Evolutionary conservation across 2,113 vertebrate species (phyloP).

Genomic region (Notarius quadriscutis): DNA sequence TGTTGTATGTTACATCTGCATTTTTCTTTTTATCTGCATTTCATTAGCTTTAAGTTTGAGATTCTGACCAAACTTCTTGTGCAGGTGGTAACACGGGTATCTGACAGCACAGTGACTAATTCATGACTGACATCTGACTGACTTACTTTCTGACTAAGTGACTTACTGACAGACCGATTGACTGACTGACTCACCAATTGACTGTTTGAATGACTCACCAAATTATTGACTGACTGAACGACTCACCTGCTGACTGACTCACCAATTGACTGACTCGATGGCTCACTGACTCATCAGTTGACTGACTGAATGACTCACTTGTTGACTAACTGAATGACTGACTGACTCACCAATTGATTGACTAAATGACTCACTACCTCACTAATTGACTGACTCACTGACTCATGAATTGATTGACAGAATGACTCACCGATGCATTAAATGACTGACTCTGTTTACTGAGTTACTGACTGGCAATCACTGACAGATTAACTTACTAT

Average conservation of each 20-base stretch:
- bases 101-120: neutral
- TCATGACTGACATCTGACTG: neutral
- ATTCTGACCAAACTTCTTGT: neutral
- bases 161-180: neutral
- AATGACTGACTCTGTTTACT: neutral
- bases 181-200: neutral
- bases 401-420: neutral
- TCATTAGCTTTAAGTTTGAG: neutral
- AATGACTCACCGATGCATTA: neutral
- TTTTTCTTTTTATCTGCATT: neutral
- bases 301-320: neutral
- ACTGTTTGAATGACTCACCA: neutral
- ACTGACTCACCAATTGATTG: neutral
- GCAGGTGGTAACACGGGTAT: neutral
- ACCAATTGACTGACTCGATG: neutral
- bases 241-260: neutral
- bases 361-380: neutral
- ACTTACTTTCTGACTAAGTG: neutral
- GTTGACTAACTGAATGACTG: neutral
- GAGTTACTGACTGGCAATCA: neutral
- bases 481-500: neutral
- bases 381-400: neutral
- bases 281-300: neutral
- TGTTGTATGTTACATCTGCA: conserved; percentile 29
- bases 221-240: neutral